Conservation (phyloP, 1,140 invertebrate genomes). For the Vanessa tameamea region DNA sequence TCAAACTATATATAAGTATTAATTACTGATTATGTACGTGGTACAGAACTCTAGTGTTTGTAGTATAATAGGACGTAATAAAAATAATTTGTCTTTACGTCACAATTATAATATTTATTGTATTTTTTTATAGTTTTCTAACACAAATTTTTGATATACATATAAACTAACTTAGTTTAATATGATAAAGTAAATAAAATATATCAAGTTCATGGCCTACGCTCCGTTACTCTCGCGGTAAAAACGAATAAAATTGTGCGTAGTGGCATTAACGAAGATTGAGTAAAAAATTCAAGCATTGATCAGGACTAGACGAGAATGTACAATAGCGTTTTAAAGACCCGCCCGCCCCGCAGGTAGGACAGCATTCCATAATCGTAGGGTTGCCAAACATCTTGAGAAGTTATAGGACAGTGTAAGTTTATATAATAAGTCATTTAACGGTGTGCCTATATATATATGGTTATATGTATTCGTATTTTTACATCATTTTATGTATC, state of each 20-base stretch:
- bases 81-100: too few species aligned
- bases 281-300: constrained; percentile 34
- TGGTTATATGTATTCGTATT: too few species aligned
- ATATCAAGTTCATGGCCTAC: constrained; percentile 20
- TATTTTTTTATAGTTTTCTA: neutral
- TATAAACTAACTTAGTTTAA: neutral
- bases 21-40: too few species aligned
- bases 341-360: constrained; percentile 33
- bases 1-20: neutral
- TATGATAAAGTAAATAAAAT: neutral
- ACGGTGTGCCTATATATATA: too few species aligned
- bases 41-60: too few species aligned
- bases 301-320: constrained; percentile 39
- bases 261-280: constrained; percentile 10
- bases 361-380: constrained; percentile 35
- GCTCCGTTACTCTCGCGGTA: constrained; percentile 10
- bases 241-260: constrained; percentile 16
- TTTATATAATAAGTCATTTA: too few species aligned
- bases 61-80: too few species aligned
- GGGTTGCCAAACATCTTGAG: constrained; percentile 14
- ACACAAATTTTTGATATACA: too few species aligned
- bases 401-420: neutral
- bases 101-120: neutral
- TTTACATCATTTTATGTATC: too few species aligned
- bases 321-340: constrained; percentile 34